phyloP scores from a whole-genome alignment of 2,797 vertebrate species.

The Pithecia hirsuta region DNA sequence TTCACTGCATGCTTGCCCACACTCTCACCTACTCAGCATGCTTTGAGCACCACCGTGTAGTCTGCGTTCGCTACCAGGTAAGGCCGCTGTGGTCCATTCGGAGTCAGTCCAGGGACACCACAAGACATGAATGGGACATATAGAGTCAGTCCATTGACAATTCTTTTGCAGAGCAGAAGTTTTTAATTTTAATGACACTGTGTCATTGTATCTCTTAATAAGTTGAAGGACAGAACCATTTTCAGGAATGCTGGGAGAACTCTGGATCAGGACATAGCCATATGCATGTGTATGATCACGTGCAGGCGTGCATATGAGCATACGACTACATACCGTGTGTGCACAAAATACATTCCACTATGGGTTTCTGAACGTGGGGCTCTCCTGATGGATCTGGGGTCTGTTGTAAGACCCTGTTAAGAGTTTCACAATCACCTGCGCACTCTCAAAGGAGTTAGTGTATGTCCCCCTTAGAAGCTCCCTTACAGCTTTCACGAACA shows the following conservation, averaged over 20 bases:
- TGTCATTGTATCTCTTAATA: no score
- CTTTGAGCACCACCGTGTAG: no score
- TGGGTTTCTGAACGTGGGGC: background rate
- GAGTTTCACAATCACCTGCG: background rate
- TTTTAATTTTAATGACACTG: no score
- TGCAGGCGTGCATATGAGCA: no score
- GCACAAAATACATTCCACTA: background rate
- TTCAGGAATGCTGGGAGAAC: background rate
- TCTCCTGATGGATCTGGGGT: background rate
- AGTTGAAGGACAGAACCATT: background rate
- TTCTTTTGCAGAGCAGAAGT: no score
- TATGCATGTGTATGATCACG: background rate
- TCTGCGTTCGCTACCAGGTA: background rate
- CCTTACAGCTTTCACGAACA: background rate
- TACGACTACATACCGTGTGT: accelerated
- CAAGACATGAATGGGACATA: no score
- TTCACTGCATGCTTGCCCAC: background rate
- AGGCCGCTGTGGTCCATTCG: background rate
- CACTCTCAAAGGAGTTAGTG: background rate
- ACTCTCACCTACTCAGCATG: background rate
- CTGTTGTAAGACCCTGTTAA: background rate
- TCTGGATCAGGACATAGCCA: background rate
- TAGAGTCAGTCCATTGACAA: no score
- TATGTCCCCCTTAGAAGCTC: background rate
- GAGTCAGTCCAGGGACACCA: background rate